Evolutionary conservation across 2,888 invertebrate species (phyloP).

Genomic region (Brachyopa scutellaris): DNA sequence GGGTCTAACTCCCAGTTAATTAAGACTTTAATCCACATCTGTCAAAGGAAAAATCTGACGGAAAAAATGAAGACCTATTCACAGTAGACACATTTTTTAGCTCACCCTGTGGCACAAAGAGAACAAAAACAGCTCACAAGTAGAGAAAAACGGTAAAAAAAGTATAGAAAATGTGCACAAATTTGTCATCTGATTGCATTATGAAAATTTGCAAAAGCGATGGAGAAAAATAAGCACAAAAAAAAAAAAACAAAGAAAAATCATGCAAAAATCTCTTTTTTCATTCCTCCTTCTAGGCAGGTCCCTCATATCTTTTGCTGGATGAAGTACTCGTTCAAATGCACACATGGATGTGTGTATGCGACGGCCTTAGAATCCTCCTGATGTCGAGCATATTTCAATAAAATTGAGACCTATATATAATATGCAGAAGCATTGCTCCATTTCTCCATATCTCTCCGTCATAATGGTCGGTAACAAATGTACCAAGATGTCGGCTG

Average conservation of each 20-base stretch:
- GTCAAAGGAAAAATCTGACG: too few species aligned
- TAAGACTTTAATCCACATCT: too few species aligned
- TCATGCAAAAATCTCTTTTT: slow-evolving; percentile 7
- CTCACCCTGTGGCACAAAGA: too few species aligned
- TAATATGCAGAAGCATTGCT: slow-evolving; percentile 61
- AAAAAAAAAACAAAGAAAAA: slow-evolving; percentile 18
- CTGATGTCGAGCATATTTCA: slow-evolving; percentile 69
- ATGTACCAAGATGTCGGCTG: slow-evolving; percentile 72
- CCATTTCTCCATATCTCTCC: slow-evolving; percentile 45
- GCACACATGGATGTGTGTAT: slow-evolving; percentile 11
- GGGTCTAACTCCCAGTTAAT: too few species aligned
- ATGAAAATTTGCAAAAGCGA: slow-evolving; percentile 69
- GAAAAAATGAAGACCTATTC: too few species aligned
- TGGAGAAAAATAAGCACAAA: slow-evolving; percentile 27
- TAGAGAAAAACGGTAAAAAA: too few species aligned
- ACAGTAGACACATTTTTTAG: too few species aligned
- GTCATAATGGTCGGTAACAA: slow-evolving; percentile 58
- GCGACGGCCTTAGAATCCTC: slow-evolving; percentile 48
- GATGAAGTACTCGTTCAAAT: too few species aligned
- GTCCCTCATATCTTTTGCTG: too few species aligned
- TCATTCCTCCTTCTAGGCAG: not conserved
- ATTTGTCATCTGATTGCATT: slow-evolving; percentile 73
- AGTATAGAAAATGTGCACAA: slow-evolving; percentile 63
- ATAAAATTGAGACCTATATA: slow-evolving; percentile 70
- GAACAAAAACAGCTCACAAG: too few species aligned